Evolutionary conservation across 1,140 invertebrate species (phyloP), one percentile per base, ranked within the genome.

Genomic region (Holcopasites calliopsidis): DNA sequence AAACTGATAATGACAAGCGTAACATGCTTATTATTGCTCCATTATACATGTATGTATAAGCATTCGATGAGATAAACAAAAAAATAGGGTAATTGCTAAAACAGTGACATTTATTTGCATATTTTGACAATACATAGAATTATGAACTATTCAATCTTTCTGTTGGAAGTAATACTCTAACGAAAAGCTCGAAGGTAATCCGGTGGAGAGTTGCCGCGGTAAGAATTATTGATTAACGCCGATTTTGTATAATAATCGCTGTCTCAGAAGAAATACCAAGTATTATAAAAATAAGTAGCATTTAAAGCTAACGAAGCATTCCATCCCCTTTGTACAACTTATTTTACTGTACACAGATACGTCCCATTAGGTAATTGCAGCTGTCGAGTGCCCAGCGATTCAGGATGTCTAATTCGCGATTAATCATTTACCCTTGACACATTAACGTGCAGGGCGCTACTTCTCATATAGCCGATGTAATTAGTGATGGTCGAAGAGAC

Each of bases 301-400:
- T 55, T 79, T 58, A 49, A 47, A 77, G 73, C 72, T 84, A 64
- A 83, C 40, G 61, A 81, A 78, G 82, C 83, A 85, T 85, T 85
- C 83, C 83, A 85, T 84, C 83, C 83, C 82, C 44, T 82, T 85
- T 85, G 82, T 85, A 85, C 79, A 85, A 82, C 49, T 85, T 84
- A 76, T 84, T 83, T 85, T 84, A 84, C 79, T 80, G 66, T 81
- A 84, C 73, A 84, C 75, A 73, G 38, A 72, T 84, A 85, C 79
- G 82, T 84, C 82, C 82, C 82, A 42, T 84, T 85, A 84, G 77
- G 72, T 84, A 80, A n/a, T n/a, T n/a, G n/a, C n/a, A n/a, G n/a
- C n/a, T n/a, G n/a, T n/a, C n/a, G n/a, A n/a, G n/a, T n/a, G n/a
- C n/a, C n/a, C n/a, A n/a, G n/a, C n/a, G n/a, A n/a, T n/a, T n/a